A percentile compares a stretch with the other conserved stretches of the same genome.
phyloP scores from a whole-genome alignment of 2,113 vertebrate species.

The Pterocles orientalis region DNA sequence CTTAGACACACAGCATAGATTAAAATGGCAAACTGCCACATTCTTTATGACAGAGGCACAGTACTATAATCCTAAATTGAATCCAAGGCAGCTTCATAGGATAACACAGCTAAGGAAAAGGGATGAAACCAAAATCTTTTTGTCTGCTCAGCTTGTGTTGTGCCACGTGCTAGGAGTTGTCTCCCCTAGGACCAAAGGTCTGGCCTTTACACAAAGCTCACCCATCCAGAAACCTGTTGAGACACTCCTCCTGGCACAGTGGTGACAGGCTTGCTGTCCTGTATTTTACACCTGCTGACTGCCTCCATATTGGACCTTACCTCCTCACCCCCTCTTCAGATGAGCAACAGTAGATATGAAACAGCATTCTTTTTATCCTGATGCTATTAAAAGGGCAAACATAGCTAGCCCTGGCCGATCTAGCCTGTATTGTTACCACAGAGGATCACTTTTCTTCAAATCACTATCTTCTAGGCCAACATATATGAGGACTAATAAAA shows the following conservation, averaged over 20 bases:
- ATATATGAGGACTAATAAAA: background rate
- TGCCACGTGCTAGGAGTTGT: background rate
- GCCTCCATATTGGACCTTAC: background rate
- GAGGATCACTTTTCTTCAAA: background rate
- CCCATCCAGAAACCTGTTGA: background rate
- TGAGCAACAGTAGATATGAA: fast-evolving
- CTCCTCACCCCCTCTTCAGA: background rate
- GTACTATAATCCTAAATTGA: background rate
- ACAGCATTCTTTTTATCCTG: background rate
- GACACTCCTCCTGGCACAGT: background rate
- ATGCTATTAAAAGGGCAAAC: background rate
- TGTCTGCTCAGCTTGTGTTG: background rate
- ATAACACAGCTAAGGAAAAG: background rate
- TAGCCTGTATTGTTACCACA: background rate
- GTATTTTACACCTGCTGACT: background rate
- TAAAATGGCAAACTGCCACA: conserved; percentile 42
- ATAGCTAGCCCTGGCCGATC: background rate
- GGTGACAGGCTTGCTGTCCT: background rate
- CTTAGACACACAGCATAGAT: background rate
- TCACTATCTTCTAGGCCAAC: background rate
- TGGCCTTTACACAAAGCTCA: background rate
- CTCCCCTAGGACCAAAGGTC: background rate
- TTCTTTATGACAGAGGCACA: background rate
- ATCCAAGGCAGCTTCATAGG: background rate
- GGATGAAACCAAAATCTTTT: background rate